Evolutionary conservation across 2,888 invertebrate species (phyloP), one percentile per base, ranked within the genome.

Genomic region (Nomada lathburiana): DNA sequence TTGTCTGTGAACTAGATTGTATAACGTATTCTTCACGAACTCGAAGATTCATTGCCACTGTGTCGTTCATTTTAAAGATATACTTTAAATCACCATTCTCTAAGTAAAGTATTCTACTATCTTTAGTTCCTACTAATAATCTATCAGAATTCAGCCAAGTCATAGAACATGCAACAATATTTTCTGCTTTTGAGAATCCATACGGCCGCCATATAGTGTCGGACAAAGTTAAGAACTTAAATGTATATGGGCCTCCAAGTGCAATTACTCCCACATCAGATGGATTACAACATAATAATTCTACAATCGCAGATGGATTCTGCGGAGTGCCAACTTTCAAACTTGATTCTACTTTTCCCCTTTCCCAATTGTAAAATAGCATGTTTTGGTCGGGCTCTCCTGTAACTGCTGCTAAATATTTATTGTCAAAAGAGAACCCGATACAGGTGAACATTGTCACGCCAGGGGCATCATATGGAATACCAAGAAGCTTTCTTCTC

Each of bases 101-200:
- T 75, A 98, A 95, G 79, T 98, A 94, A 91, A 98, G 95, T 55
- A 98, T 94, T 84, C 96, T 95, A 36, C 98, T 98, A 78, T 95
- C 96, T 75, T 95, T 95, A 0, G 98, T 98, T 2, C 98, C 98
- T 63, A 97, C 96, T 85, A 98, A 94, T n/a, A 98, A 95, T 69
- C 97, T 95, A 90, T 98, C 98, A 79, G 97, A 95, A 2, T 97
- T 96, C 60, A 98, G 93, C 97, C 98, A 99, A 85, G 97, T 96
- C 89, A 97, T 96, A 64, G 96, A 96, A 16, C 96, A 96, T 87
- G 98, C 96, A 81, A 96, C 95, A 72, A 97, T 95, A 90, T 96
- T 95, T 50, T 98, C 98, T 53, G 97, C 96, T 93, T 98, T 98
- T 85, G 97, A 96, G 94, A 97, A 98, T 13, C 97, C 98, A 94